phyloP scores from a whole-genome alignment of 1,140 invertebrate genomes.

The Drosophila tristis region DNA sequence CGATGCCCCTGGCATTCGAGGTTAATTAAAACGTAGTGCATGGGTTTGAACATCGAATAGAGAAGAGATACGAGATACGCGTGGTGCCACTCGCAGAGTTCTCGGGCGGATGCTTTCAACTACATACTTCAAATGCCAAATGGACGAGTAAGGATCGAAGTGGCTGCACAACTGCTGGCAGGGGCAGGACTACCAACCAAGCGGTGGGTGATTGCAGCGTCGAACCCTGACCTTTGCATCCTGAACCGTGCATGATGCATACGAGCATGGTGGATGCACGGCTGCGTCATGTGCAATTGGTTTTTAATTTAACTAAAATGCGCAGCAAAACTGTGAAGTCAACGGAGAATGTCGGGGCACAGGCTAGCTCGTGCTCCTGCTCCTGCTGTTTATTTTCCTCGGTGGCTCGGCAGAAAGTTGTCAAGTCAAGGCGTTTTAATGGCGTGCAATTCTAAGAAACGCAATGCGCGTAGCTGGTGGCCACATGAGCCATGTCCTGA shows the following conservation, averaged over 20 bases:
- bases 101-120: too few species aligned
- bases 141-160: too few species aligned
- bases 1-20: constrained; percentile 44
- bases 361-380: too few species aligned
- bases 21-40: constrained; percentile 62
- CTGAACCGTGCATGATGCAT: constrained; percentile 20
- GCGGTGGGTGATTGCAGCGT: not conserved
- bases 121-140: too few species aligned
- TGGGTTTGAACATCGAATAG: not conserved
- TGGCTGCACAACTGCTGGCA: too few species aligned
- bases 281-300: constrained; percentile 67
- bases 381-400: not conserved
- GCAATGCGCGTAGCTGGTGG: constrained; percentile 31
- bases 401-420: constrained; percentile 26
- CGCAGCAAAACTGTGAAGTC: constrained; percentile 42
- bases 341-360: not conserved
- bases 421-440: constrained; percentile 77
- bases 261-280: constrained; percentile 37
- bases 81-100: too few species aligned
- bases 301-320: constrained; percentile 81
- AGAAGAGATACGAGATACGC: not conserved
- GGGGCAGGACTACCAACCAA: too few species aligned
- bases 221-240: constrained; percentile 60
- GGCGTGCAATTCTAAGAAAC: constrained; percentile 71
- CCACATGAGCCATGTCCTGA: constrained; percentile 44